Base-by-base conservation (phyloP, 2,888 invertebrate species). In the Hybos culiciformis region DNA sequence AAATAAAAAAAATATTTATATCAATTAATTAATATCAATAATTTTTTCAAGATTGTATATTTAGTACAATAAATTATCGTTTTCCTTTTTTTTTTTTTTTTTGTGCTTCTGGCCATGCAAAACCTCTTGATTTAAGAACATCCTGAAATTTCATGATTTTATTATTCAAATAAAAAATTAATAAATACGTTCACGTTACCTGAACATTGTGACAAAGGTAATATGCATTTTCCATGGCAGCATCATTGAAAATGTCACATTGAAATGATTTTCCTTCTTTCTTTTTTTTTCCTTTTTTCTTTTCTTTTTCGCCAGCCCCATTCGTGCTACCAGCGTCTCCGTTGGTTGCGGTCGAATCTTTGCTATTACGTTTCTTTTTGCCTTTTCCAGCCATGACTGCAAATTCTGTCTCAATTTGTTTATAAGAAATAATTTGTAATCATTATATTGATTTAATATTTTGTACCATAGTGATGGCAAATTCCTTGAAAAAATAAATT, bases 201-300 rank as follows among this genome's bases (percentile, higher is more conserved):
- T 90, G 90, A 1, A 91, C 83, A 60, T 90, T 91, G 59, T 93
- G 93, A 53, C 92, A 92, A 1, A 85, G 87, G 57, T 86, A 87
- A 61, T 93, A 92, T 0, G 92, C 88, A 58, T 93, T 93, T 51
- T 88, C 83, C 87, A 93, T 91, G 0, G 90, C 91, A 3, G 83
- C 80, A 53, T 87, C 86, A 50, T 85, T 86, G 56, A 91, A 78
- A 56, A 91, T 83, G 55, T 91, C 90, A 42, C 85, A 81, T 26
- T 81, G 78, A 54, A 81, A 80, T 54, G 79, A 74, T 4, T 78
- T 75, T 48, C 62, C 58, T 42, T 64, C 68, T 50, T 61, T 69
- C 59, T 67, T 72, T 51, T 64, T 70, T 46, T 69, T 70, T 7
- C 61, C 65, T 55, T 51, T 60, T 51, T 62, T 74, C 69, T 58